Conservation (phyloP, 2,113 vertebrate species). For the Aldabrachelys gigantea region DNA sequence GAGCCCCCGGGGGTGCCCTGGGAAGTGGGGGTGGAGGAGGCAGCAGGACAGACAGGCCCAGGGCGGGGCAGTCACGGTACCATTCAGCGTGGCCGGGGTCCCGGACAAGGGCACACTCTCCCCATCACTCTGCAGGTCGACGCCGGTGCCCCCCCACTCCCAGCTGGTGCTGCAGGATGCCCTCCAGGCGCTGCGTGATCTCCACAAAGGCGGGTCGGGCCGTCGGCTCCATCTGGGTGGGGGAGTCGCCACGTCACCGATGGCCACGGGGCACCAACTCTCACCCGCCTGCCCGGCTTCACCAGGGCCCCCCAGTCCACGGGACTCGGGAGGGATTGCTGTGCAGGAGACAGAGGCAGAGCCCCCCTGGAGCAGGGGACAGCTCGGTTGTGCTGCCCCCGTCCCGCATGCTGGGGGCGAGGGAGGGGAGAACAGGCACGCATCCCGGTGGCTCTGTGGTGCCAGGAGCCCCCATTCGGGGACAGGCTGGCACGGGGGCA, state of each 20-base stretch:
- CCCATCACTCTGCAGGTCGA: fast-evolving
- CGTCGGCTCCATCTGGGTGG: slow-evolving; percentile 84
- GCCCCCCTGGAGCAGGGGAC: not conserved
- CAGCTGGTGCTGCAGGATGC: slow-evolving; percentile 77
- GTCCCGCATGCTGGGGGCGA: not conserved
- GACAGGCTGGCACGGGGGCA: no score
- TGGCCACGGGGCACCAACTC: fast-evolving
- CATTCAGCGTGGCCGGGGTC: fast-evolving
- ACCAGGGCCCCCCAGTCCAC: not conserved
- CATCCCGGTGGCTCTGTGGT: not conserved
- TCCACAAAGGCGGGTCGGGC: slow-evolving; percentile 85
- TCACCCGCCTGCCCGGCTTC: no score
- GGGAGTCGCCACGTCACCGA: not conserved
- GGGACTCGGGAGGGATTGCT: not conserved
- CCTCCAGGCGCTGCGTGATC: slow-evolving; percentile 85
- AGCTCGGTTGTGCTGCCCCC: not conserved
- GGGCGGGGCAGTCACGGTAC: slow-evolving; percentile 41
- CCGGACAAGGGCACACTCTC: not conserved
- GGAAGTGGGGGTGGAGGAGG: no score
- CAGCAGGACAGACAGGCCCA: not conserved
- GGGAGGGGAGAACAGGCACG: not conserved
- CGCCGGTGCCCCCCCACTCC: not conserved
- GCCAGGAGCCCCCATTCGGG: no score
- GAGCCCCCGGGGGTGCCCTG: no score
- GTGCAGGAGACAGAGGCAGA: not conserved